Base-by-base conservation (phyloP, 2,888 invertebrate genomes). In the Tipula vernalis region DNA sequence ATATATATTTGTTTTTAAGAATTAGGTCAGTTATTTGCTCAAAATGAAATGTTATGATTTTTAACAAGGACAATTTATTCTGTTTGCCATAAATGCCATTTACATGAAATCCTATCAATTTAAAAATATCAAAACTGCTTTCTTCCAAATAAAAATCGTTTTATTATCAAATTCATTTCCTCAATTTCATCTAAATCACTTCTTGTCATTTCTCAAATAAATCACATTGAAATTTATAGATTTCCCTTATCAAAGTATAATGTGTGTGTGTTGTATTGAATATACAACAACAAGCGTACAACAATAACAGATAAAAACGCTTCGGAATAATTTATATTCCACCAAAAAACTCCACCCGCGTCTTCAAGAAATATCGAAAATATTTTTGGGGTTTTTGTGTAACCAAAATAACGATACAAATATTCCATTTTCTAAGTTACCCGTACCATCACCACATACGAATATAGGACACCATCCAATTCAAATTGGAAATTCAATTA, bases 121-220 rank as follows among this genome's bases (percentile, higher is more conserved):
- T 57, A 57, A 28, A 28, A 28, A 28, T 28, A 28, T 6, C n/a
- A 18, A 57, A 18, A 18, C 57, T 18, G 71, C 71, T 28, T 51
- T 71, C 12, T 71, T 71, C 28, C 28, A 57, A 57, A 57, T 57
- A 28, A 8, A 71, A 71, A 71, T 71, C 71, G 6, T 71, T 71
- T 71, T 71, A 71, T 71, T 71, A 10, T 28, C 71, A 71, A 28
- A 71, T 71, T 71, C 71, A 71, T 71, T 71, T 71, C 71, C 71
- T 71, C 71, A 71, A 71, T 71, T 71, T 71, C 71, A 71, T 71
- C 71, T 71, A 71, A 71, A 71, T 71, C 71, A 71, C 71, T 71
- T 71, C 28, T 71, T 71, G 71, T 71, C 71, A 71, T 71, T 71
- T 28, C 28, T 28, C 28, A 71, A 71, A 71, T 71, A 71, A 71